Evolutionary conservation across 2,113 vertebrate species (phyloP).

Genomic region (Calyptommatus sinebrachiatus): DNA sequence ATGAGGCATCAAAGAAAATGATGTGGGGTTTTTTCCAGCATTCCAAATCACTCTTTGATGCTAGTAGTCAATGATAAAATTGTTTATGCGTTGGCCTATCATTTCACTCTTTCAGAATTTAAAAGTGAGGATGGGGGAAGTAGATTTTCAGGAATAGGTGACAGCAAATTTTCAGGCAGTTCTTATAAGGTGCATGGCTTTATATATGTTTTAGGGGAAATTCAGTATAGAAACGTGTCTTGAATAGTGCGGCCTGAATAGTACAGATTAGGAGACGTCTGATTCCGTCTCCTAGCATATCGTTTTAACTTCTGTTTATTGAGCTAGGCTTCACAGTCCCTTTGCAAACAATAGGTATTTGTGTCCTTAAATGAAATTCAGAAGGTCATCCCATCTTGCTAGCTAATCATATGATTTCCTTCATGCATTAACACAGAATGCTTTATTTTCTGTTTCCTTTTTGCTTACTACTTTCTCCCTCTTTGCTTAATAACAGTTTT

Average conservation of each 20-base stretch:
- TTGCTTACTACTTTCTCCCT: too few species aligned
- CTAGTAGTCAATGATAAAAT: background rate
- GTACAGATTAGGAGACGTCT: too few species aligned
- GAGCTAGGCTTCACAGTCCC: background rate
- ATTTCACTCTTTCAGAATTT: background rate
- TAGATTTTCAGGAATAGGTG: background rate
- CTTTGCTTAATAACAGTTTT: too few species aligned
- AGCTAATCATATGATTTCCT: background rate
- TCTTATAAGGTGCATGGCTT: background rate
- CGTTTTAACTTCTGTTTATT: background rate
- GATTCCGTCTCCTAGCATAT: too few species aligned
- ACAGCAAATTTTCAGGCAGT: too few species aligned
- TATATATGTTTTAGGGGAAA: too few species aligned
- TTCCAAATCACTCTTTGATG: background rate
- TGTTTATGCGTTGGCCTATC: background rate
- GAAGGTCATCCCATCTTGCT: background rate
- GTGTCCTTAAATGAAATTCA: background rate
- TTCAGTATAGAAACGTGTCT: too few species aligned
- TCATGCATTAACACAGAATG: background rate
- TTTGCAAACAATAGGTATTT: background rate
- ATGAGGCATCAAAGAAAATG: background rate
- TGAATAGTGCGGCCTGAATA: too few species aligned
- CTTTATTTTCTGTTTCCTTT: background rate
- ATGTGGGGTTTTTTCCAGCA: too few species aligned
- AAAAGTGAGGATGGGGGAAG: background rate